Evolutionary conservation across 2,888 invertebrate genomes (phyloP).

Genomic region (Dicyrtomina minuta): DNA sequence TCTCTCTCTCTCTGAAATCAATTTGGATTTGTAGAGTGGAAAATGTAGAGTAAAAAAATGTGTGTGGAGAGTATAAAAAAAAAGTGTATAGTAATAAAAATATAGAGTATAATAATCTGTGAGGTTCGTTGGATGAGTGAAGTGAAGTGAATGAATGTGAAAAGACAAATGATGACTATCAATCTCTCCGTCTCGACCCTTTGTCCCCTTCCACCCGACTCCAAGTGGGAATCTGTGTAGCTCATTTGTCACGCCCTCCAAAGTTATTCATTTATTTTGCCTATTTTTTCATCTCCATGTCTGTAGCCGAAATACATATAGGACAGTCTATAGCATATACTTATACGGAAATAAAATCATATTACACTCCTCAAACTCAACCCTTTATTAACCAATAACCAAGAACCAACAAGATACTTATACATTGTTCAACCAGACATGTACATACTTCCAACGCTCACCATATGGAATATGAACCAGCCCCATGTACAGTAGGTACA

Average conservation of each 20-base stretch:
- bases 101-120: conserved; percentile 3
- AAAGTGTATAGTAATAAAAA: too few species aligned
- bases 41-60: conserved; percentile 6
- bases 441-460: too few species aligned
- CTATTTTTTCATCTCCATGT: background rate
- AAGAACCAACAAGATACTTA: too few species aligned
- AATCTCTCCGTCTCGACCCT: conserved; percentile 26
- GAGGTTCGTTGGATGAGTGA: background rate
- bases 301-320: too few species aligned
- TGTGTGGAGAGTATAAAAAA: too few species aligned
- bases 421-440: too few species aligned
- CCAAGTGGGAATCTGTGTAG: conserved; percentile 33
- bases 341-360: background rate
- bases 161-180: conserved; percentile 30
- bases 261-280: conserved; percentile 31
- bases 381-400: background rate
- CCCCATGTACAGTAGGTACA: too few species aligned
- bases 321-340: too few species aligned
- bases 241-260: conserved; percentile 31
- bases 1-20: too few species aligned
- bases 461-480: too few species aligned
- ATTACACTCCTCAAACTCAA: conserved; percentile 4
- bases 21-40: too few species aligned
- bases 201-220: conserved; percentile 29
- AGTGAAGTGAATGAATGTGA: conserved; percentile 18